Conservation (phyloP, 2,113 vertebrate genomes). For the Alectura lathami region DNA sequence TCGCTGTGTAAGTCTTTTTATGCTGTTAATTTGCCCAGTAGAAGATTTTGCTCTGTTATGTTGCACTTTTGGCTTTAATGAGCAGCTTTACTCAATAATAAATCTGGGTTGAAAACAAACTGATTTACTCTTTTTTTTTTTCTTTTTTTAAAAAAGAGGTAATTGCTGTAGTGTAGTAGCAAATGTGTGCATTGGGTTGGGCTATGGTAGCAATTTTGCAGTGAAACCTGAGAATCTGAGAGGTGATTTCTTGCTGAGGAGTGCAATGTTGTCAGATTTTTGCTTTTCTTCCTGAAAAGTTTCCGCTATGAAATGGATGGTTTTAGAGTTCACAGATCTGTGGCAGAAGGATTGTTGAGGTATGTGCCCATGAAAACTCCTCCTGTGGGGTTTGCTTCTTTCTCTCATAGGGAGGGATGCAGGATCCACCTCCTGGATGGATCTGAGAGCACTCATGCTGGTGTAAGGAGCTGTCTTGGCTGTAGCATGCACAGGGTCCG, state of each 20-base stretch:
- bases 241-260: neutral
- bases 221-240: neutral
- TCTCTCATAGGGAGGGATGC: neutral
- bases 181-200: rapidly evolving
- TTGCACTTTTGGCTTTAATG: neutral
- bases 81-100: neutral
- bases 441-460: neutral
- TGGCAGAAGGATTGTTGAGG: neutral
- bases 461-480: neutral
- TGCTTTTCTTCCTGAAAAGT: neutral
- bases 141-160: neutral
- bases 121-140: neutral
- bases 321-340: neutral
- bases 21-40: neutral
- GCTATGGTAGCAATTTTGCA: neutral
- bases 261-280: neutral
- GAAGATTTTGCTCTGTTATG: neutral
- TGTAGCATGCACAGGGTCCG: neutral
- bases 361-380: neutral
- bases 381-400: neutral
- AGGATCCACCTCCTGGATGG: neutral
- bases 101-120: slow-evolving; percentile 2
- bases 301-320: neutral
- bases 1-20: neutral
- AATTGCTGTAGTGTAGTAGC: rapidly evolving